Base-by-base conservation (phyloP, 2,113 vertebrate species). In the Vicugna pacos region DNA sequence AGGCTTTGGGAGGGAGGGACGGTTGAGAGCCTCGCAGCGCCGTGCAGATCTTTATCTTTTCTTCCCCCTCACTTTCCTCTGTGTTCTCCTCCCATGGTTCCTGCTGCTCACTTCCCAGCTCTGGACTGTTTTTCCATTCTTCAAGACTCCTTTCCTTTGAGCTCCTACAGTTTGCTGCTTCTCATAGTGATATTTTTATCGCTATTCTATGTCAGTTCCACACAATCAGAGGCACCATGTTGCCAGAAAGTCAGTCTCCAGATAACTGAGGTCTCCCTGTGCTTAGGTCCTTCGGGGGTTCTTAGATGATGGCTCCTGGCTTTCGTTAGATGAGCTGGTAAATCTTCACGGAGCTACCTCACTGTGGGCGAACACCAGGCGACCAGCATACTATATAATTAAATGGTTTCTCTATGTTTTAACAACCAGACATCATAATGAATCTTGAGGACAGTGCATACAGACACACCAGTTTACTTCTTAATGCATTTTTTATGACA, bases 401-500 rank as follows among this genome's bases (percentile, higher is more conserved):
- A 94, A 95, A 92, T 30, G 17, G 14, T 56, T 92, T 8, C 69
- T 69, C 20, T 84, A 58, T 88, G 52, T 97, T 98, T 97, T 97
- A 96, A 94, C 19, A 77, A 80, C 42, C 73, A 83, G 65, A 96
- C 0, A 54, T 89, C 35, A 6, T 92, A 98, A 98, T 92, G 60
- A 97, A 96, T 91, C 85, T 93, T 96, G 46, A 97, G 88, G 60
- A 93, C 76, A 17, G 77, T 98, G 12, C 26, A 91, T 65, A 56
- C 22, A 96, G 22, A 67, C 90, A 83, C 62, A 17, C 26, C 0
- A 0, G 62, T 95, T 87, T 95, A 96, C 92, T 98, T 97, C 95
- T 94, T 94, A 88, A 82, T 91, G 76, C 76, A 56, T 93, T 98
- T 95, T 98, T 98, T 94, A 97, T 95, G 64, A 80, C 22, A 97